These are phyloP conservation scores for Silurus asotus DNA, from an alignment of 2,113 vertebrate genomes.

Conservation along the genomic window DNA sequence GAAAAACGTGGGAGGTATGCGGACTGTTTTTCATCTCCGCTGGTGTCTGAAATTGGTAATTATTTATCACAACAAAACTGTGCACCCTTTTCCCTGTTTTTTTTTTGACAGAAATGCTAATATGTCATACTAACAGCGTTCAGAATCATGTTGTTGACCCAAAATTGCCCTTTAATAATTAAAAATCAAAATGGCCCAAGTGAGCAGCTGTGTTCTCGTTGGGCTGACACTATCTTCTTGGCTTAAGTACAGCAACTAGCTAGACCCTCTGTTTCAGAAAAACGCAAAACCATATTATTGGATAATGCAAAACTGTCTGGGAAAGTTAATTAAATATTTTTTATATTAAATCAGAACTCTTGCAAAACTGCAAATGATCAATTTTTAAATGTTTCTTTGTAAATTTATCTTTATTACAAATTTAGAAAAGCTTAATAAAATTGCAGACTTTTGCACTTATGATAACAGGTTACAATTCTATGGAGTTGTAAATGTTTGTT, in stretches of 20 bases:
- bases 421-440: not conserved
- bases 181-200: not conserved
- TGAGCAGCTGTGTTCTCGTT: not conserved
- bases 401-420: too few species aligned
- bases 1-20: slow-evolving; percentile 35
- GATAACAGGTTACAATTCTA: too few species aligned
- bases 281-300: not conserved
- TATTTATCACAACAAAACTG: slow-evolving; percentile 36
- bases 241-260: too few species aligned
- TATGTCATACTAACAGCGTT: not conserved
- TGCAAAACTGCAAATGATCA: not conserved
- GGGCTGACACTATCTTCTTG: not conserved
- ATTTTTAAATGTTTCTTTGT: not conserved
- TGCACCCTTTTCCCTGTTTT: not conserved
- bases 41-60: slow-evolving; percentile 28
- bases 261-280: not conserved
- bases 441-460: not conserved
- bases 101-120: not conserved
- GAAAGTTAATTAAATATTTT: not conserved
- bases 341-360: not conserved
- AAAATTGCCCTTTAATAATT: not conserved
- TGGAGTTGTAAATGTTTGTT: too few species aligned
- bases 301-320: not conserved
- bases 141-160: not conserved
- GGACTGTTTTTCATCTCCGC: slow-evolving; percentile 31